phyloP scores from a whole-genome alignment of 2,113 vertebrate species.

The Gavia stellata region DNA sequence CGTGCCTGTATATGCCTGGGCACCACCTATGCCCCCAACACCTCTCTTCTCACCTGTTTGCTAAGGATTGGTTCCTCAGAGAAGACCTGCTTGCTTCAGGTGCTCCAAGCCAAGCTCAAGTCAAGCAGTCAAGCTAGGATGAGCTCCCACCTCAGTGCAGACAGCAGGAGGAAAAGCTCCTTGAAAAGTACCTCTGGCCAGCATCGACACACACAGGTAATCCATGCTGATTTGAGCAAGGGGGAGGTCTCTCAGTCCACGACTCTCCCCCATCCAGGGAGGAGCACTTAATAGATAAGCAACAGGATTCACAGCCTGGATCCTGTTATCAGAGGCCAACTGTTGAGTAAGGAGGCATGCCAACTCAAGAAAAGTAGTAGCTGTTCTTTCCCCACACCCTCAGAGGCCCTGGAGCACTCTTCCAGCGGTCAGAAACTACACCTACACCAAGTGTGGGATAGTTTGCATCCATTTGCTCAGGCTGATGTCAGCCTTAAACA shows the following conservation, averaged over 20 bases:
- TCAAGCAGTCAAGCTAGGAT: not conserved
- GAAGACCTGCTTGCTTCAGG: not conserved
- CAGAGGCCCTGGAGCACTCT: not conserved
- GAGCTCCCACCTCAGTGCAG: not conserved
- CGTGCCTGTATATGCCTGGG: no score
- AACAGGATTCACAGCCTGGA: not conserved
- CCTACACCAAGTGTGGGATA: not conserved
- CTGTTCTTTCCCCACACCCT: not conserved
- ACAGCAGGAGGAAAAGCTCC: not conserved
- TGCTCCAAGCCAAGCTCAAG: not conserved
- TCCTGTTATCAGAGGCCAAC: not conserved
- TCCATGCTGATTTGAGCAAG: not conserved
- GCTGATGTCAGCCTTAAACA: not conserved
- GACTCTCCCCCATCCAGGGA: not conserved
- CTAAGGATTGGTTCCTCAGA: not conserved
- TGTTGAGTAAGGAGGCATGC: not conserved
- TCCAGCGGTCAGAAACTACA: not conserved
- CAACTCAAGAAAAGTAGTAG: not conserved
- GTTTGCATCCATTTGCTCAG: not conserved
- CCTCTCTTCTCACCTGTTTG: not conserved
- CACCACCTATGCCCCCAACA: not conserved
- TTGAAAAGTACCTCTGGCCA: not conserved
- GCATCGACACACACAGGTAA: accelerated
- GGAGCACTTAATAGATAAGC: not conserved
- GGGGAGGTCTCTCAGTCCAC: not conserved